Evolutionary conservation across 2,888 invertebrate genomes (phyloP).

Genomic region (Chrysodeixis includens): DNA sequence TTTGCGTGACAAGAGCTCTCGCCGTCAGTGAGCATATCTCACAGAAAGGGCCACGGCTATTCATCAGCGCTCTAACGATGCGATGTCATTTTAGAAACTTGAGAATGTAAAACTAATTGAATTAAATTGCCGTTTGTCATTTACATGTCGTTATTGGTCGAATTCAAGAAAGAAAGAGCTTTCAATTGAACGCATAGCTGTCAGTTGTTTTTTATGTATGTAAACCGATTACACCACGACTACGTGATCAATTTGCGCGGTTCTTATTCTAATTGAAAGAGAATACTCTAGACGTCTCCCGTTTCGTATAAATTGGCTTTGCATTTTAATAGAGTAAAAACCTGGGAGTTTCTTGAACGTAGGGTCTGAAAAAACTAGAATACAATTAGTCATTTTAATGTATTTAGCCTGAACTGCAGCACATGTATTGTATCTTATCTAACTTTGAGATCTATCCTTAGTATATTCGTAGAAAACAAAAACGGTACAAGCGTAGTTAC

Average conservation of each 20-base stretch:
- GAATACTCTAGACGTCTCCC: conserved; percentile 16
- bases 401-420: background rate
- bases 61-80: conserved; percentile 35
- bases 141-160: conserved; percentile 34
- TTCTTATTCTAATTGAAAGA: conserved; percentile 36
- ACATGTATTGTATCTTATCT: background rate
- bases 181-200: conserved; percentile 28
- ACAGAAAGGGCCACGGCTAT: conserved; percentile 44
- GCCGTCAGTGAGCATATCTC: conserved; percentile 17
- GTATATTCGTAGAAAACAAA: background rate
- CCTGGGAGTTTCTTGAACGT: conserved; percentile 6
- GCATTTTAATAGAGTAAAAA: conserved; percentile 17
- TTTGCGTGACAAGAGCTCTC: conserved; percentile 14
- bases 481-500: background rate
- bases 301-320: conserved; percentile 25
- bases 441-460: background rate
- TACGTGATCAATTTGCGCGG: conserved; percentile 35
- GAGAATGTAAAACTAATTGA: conserved; percentile 36
- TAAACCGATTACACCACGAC: conserved; percentile 26
- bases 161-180: conserved; percentile 15
- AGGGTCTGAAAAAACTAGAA: conserved; percentile 8
- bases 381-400: background rate
- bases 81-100: conserved; percentile 48
- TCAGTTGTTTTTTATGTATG: conserved; percentile 30
- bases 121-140: conserved; percentile 44